Evolutionary conservation across 2,113 vertebrate genomes (phyloP), one percentile per base, ranked within the genome.

Genomic region (Tenebrosternarchus preto): DNA sequence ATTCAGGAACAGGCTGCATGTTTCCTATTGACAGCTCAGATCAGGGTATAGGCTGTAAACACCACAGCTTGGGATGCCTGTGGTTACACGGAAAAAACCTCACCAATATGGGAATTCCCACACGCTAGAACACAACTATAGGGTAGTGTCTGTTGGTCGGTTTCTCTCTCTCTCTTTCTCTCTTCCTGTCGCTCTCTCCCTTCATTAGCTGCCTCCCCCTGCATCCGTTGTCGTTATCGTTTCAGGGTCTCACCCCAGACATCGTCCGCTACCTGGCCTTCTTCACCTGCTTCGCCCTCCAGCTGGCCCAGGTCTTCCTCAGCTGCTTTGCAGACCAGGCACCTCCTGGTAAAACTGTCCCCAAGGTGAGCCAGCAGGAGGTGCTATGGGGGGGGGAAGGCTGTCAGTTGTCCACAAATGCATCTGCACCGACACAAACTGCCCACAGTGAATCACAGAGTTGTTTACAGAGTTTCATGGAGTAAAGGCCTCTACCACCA

Each of bases 321-420:
- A 95, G 94, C 85, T 97, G 95, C 87, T 92, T 97, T 60, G 92
- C 91, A 7, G 97, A 98, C 86, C 90, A 80, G 3, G 88, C 93
- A 39, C 95, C 96, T 0, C 94, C 93, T 84, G 92, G 91, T 2
- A 91, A 94, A 91, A 85, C 72, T 0, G 2, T 78, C 71, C 87
- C 73, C 60, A 82, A 93, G 86, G 97, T 98, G 92, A 89, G 93
- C 77, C 72, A 39, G 56, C 8, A 39, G 59, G 73, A 16, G 85
- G 82, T 80, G 67, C 85, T 87, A 86, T 81, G 57, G 70, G 79
- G 57, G 70, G 79, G 57, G 77, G 77, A 83, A 83, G 12, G 16
- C 76, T 69, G 57, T 80, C 39, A 24, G 22, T 9, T 22, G n/a
- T 24, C 43, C 61, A 74, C 55, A 60, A 66, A 29, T 36, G 36